phyloP scores from a whole-genome alignment of 2,113 vertebrate species.

The Chaenogobius annularis region DNA sequence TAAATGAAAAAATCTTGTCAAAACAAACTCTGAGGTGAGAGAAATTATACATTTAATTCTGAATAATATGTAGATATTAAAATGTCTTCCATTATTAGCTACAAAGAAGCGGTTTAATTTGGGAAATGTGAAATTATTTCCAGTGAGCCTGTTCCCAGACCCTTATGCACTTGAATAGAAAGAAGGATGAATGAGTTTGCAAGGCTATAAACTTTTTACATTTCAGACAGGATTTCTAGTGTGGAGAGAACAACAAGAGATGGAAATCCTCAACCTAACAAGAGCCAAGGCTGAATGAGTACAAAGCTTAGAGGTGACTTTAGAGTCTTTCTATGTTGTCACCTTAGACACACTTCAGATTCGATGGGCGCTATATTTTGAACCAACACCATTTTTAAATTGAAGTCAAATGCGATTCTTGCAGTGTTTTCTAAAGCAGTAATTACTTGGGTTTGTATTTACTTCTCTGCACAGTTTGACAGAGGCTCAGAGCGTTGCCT shows the following conservation, averaged over 20 bases:
- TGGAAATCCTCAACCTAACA: not conserved
- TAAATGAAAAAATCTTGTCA: too few species aligned
- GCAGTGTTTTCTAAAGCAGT: not conserved
- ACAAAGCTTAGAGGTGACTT: not conserved
- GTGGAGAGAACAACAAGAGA: not conserved
- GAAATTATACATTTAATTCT: not conserved
- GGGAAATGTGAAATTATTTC: not conserved
- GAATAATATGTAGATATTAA: not conserved
- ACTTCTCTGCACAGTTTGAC: constrained; percentile 15
- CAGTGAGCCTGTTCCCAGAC: not conserved
- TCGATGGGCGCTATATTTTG: not conserved
- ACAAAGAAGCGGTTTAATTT: not conserved
- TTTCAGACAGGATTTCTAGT: not conserved
- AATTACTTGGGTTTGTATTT: constrained; percentile 17
- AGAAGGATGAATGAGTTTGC: not conserved
- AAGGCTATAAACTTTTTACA: not conserved
- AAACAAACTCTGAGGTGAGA: too few species aligned
- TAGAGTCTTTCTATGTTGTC: not conserved
- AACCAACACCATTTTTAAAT: not conserved
- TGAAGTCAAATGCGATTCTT: not conserved
- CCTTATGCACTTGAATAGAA: not conserved
- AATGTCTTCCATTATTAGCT: not conserved
- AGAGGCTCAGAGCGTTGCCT: constrained; percentile 41
- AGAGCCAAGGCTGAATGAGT: not conserved
- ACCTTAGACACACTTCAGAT: not conserved